These are phyloP conservation scores for Nasonia vitripennis DNA, from an alignment of 1,140 invertebrate species.

Conservation along the genomic window DNA sequence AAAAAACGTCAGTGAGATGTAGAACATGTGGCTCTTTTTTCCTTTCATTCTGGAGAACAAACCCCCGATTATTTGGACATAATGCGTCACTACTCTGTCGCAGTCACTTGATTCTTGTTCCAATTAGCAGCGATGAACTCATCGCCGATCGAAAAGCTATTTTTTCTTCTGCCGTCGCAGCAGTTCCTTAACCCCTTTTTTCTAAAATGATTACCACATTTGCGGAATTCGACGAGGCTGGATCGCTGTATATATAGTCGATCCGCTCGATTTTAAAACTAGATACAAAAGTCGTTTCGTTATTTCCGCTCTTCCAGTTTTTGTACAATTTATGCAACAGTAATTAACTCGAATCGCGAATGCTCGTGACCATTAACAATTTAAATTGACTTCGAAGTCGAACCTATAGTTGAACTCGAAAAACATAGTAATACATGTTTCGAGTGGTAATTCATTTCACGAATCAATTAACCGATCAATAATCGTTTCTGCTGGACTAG, in stretches of 20 bases:
- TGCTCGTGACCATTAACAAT: neutral
- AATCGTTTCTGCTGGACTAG: too few relatives aligned
- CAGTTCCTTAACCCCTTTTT: conserved; percentile 3
- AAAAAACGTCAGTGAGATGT: neutral
- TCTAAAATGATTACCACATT: neutral
- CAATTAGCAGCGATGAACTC: neutral
- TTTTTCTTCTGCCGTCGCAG: neutral
- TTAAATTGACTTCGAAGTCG: neutral
- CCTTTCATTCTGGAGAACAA: neutral
- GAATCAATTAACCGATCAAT: neutral
- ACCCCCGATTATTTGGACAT: neutral
- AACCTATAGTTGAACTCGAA: neutral
- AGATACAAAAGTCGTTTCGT: too few relatives aligned
- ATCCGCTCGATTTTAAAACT: too few relatives aligned
- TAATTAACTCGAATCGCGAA: neutral
- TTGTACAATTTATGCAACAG: neutral
- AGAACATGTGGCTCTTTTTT: neutral
- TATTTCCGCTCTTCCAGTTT: too few relatives aligned
- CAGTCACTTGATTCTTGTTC: neutral
- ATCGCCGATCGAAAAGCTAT: neutral
- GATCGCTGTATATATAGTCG: too few relatives aligned
- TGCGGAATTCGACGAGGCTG: neutral
- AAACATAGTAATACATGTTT: neutral
- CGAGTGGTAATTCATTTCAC: too few relatives aligned
- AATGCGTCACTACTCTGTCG: neutral